Percentiles rank a stretch among this genome's conserved stretches.
These are phyloP conservation scores for Leuciscus waleckii DNA, from an alignment of 2,797 vertebrate species.

Conservation along the genomic window DNA sequence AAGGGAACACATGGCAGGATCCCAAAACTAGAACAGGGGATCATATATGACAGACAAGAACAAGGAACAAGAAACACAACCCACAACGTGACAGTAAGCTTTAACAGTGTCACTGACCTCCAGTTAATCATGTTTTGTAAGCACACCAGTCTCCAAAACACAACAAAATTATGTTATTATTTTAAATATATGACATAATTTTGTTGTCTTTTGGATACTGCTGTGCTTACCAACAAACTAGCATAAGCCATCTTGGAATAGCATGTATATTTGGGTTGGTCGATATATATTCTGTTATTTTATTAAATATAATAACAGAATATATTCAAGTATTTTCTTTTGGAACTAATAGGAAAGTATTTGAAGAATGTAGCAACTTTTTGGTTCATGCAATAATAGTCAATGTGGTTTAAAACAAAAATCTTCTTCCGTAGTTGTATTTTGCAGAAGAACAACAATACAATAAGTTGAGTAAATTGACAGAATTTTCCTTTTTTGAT, in stretches of 20 bases:
- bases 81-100: not conserved
- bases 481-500: not conserved
- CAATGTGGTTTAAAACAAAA: not conserved
- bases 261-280: not conserved
- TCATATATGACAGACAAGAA: no score
- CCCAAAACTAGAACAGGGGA: no score
- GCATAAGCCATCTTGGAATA: not conserved
- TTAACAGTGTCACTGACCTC: not conserved
- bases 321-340: not conserved
- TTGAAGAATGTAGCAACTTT: not conserved
- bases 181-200: no score
- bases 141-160: not conserved
- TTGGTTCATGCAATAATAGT: not conserved
- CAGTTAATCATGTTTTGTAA: conserved; percentile 22
- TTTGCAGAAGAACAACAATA: not conserved
- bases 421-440: not conserved
- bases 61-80: no score
- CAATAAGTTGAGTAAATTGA: not conserved
- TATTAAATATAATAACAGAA: not conserved
- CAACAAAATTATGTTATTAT: not conserved
- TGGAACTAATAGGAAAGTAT: not conserved
- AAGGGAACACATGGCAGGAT: no score
- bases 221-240: not conserved
- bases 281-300: not conserved
- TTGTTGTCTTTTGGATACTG: no score